Evolutionary conservation across 2,888 invertebrate genomes (phyloP).

Genomic region (Hoplodrina blanda): DNA sequence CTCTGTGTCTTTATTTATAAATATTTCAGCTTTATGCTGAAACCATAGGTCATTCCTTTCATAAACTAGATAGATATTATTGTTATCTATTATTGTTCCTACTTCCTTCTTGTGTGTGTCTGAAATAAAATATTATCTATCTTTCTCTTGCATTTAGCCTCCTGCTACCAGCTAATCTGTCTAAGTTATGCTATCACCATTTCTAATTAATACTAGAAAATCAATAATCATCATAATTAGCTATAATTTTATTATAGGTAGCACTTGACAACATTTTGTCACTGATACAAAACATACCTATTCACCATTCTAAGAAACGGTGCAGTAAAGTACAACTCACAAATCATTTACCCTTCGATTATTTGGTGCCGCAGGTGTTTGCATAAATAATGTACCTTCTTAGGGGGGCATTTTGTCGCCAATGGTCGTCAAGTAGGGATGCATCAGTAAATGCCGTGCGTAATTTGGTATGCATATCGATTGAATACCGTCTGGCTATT

Average conservation of each 20-base stretch:
- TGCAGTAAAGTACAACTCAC: background rate
- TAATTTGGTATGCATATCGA: slow-evolving; percentile 30
- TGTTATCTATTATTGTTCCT: background rate
- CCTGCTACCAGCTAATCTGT: background rate
- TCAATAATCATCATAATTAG: slow-evolving; percentile 29
- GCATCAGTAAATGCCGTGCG: slow-evolving; percentile 1
- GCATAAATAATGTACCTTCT: background rate
- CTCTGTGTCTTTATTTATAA: no score
- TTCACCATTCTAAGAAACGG: slow-evolving; percentile 13
- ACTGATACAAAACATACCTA: slow-evolving; percentile 4
- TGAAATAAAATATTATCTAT: no score
- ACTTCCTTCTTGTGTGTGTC: background rate
- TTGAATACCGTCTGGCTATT: slow-evolving; percentile 16
- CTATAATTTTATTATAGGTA: slow-evolving; percentile 8
- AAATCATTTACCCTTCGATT: background rate
- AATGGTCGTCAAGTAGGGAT: slow-evolving; percentile 16
- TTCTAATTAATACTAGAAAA: slow-evolving; percentile 20
- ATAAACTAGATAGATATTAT: background rate
- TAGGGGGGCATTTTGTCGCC: background rate
- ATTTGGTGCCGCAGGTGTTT: background rate
- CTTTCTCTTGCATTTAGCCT: background rate
- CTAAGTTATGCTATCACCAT: background rate
- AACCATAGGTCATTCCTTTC: background rate
- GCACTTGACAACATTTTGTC: slow-evolving; percentile 31
- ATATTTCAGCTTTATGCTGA: no score